Evolutionary conservation across 2,113 vertebrate genomes (phyloP).

Genomic region (Thalassoma bifasciatum): DNA sequence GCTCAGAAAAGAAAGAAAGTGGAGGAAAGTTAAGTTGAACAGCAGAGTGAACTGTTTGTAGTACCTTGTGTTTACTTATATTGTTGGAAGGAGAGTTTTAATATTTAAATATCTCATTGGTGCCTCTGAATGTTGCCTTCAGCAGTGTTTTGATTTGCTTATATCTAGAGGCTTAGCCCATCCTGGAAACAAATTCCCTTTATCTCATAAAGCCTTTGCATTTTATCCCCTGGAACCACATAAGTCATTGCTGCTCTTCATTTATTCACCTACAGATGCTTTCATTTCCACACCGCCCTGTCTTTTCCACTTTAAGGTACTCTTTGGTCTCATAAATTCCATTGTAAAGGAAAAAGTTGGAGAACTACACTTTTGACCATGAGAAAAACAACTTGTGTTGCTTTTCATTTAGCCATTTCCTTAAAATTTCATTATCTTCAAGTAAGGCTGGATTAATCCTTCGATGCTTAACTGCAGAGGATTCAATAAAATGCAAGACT

Average conservation of each 20-base stretch:
- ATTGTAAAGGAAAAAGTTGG: neutral
- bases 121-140: neutral
- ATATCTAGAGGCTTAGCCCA: neutral
- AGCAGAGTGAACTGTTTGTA: neutral
- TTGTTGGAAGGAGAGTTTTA: neutral
- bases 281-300: neutral
- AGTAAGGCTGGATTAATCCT: slow-evolving; percentile 19
- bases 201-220: slow-evolving; percentile 6
- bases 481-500: slow-evolving; percentile 25
- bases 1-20: neutral
- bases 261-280: neutral
- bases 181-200: slow-evolving; percentile 8
- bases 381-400: neutral
- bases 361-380: neutral
- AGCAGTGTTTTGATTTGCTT: neutral
- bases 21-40: neutral
- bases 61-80: neutral
- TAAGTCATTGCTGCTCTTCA: neutral
- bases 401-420: neutral
- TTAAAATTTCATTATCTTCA: neutral
- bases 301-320: neutral
- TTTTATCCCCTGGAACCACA: slow-evolving; percentile 15
- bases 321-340: neutral
- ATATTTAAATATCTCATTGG: neutral
- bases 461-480: slow-evolving; percentile 11